Conservation (phyloP, 2,797 vertebrate genomes). For the Todus mexicanus region DNA sequence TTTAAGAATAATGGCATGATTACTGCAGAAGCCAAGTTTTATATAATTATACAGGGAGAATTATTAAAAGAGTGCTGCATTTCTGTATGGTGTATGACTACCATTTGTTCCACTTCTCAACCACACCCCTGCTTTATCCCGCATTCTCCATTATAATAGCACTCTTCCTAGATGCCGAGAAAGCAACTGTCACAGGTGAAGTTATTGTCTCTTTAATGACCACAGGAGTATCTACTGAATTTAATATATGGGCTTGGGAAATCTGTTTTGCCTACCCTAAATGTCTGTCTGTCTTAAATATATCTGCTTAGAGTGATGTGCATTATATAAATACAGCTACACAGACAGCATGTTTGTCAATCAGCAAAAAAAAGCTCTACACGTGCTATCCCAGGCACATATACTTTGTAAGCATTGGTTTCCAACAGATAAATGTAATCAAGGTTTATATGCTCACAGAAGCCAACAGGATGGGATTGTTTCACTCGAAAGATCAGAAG, state of each 20-base stretch:
- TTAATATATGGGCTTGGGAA: not conserved
- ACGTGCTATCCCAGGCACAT: constrained; percentile 11
- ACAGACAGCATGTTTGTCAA: constrained; percentile 26
- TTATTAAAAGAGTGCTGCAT: not conserved
- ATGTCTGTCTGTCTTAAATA: not conserved
- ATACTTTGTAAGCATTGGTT: constrained; percentile 72
- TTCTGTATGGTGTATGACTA: not conserved
- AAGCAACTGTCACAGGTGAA: not conserved
- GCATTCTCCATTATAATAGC: not conserved
- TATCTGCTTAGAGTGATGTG: not conserved
- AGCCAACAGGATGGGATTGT: constrained; percentile 78
- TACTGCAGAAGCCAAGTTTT: not conserved
- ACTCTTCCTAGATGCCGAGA: not conserved
- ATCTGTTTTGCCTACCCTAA: not conserved
- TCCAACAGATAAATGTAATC: constrained; percentile 82
- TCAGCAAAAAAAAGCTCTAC: constrained; percentile 19
- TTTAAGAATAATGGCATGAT: not conserved
- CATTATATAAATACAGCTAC: not conserved
- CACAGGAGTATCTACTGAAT: not conserved
- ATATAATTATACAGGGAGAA: not conserved
- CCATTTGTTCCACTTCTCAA: not conserved
- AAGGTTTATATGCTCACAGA: constrained; percentile 78
- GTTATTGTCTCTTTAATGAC: not conserved
- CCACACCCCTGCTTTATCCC: not conserved
- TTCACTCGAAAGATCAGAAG: constrained; percentile 81